Evolutionary conservation across 2,113 vertebrate genomes (phyloP).

Genomic region (Indri indri): DNA sequence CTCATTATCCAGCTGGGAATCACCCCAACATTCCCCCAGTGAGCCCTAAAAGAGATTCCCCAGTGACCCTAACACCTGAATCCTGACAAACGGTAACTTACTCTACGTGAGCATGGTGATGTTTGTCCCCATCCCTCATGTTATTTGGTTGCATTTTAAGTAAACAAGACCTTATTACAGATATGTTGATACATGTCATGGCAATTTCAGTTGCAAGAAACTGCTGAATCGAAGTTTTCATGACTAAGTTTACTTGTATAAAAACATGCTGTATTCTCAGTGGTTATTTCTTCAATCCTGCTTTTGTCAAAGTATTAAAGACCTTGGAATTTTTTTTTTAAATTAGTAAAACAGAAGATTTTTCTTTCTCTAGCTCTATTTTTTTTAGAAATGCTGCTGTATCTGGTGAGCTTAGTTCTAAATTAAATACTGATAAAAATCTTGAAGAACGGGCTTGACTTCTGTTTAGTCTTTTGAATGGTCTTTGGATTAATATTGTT

Average conservation of each 20-base stretch:
- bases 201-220: neutral
- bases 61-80: neutral
- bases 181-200: neutral
- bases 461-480: neutral
- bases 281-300: neutral
- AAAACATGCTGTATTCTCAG: neutral
- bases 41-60: neutral
- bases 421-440: conserved; percentile 24
- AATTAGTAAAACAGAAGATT: neutral
- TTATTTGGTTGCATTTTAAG: neutral
- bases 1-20: neutral
- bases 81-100: neutral
- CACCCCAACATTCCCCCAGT: neutral
- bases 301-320: conserved; percentile 6
- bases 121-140: neutral
- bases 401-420: neutral
- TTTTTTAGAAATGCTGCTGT: neutral
- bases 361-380: neutral
- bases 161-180: neutral
- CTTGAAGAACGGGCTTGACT: neutral
- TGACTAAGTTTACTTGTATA: neutral
- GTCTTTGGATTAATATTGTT: neutral
- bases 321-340: neutral
- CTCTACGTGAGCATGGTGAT: neutral
- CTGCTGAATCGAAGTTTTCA: neutral